Base-by-base conservation (phyloP, 2,113 vertebrate species). In the Orcinus orca region DNA sequence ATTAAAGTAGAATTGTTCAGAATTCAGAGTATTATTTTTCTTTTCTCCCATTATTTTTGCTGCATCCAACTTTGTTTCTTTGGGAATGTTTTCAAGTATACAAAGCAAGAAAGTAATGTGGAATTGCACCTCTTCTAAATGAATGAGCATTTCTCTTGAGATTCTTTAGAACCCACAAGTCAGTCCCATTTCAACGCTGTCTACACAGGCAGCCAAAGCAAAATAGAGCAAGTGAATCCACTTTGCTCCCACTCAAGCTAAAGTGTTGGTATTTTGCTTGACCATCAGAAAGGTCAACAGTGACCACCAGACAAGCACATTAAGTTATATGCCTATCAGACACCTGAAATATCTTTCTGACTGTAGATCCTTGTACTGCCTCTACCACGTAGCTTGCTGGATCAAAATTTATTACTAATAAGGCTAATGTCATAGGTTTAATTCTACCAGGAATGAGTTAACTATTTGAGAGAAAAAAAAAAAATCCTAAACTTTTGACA, bases 21-120 rank as follows among this genome's bases (percentile, higher is more conserved):
- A 98, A 98, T 98, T 98, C 95, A 95, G 97, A 98, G 96, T 98
- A 98, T 97, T 98, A 96, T 82, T 98, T 98, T 98, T 98, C 98
- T 98, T 98, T 95, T 98, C 97, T 95, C 71, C 90, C 92, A 94
- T 74, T 98, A 97, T 96, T 95, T 97, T 97, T 97, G 97, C 97
- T 98, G 97, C 81, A 98, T 97, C 96, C 98, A 98, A 97, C 97
- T 98, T 97, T 98, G 98, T 97, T 98, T 98, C 98, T 98, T 98
- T 94, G 97, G 97, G 97, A 98, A 98, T 98, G 94, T 98, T 98
- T 99, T 98, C 98, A 98, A 98, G 97, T 36, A 96, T 23, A 98
- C 55, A 58, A 97, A 98, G 97, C 88, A 98, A 98, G 97, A 96
- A 86, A 96, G 96, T 77, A 90, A 93, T 96, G 85, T 92, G 80